Evolutionary conservation across 2,797 vertebrate genomes (phyloP), one percentile per base, ranked within the genome.

Genomic region (Anniella stebbinsi): DNA sequence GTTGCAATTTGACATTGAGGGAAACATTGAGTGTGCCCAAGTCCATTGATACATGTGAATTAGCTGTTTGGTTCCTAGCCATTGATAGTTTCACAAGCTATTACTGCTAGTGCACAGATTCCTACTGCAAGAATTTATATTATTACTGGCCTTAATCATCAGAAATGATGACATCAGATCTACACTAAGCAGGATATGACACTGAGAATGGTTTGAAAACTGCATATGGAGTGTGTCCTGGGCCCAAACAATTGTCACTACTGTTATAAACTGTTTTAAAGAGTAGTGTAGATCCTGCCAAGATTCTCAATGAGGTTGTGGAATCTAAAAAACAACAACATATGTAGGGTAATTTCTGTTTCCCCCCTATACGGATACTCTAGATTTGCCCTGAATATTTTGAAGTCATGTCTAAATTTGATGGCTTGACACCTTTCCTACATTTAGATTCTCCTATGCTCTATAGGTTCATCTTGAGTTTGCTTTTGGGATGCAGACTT

Each of bases 401-500:
- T 15, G 41, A n/a, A 36, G 60, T 45, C 66, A 36, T 36, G 21
- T 8, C 15, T 80, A 48, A 80, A 80, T 23, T 30, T 87, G 77
- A 87, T 38, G n/a, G 25, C 25, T 33, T 15, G 12, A 9, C 25
- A 57, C 4, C 77, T 69, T 80, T 11, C 8, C 80, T 54, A 41
- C 51, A 41, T 54, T 73, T 48, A 66, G 69, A 73, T n/a, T 3
- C n/a, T 54, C 48, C 18, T 28, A 38, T 48, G 38, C 23, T 57
- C 28, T 89, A 9, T 23, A 57, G 7, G 12, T 10, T 70, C 15
- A 57, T 23, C 83, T 41, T 84, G 10, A 88, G 28, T 48, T 91
- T 84, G 80, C 87, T 92, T 89, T 80, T 89, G 72, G 73, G 81
- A 93, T 93, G 60, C 33, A 90, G 82, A 72, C 86, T 88, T 90